Conservation (phyloP, 2,113 vertebrate genomes). For the Psephotus haematonotus region DNA sequence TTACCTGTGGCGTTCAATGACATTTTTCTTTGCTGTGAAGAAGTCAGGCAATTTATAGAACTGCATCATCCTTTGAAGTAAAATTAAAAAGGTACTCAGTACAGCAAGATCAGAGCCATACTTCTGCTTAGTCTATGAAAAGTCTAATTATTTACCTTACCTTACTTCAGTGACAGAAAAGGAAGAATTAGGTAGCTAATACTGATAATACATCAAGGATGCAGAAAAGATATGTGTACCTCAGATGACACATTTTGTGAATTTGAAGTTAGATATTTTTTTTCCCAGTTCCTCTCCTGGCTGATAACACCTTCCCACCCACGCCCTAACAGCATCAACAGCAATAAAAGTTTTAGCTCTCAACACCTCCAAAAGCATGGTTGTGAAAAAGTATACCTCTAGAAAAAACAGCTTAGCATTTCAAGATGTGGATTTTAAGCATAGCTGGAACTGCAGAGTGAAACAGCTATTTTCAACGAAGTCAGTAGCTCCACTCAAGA, state of each 20-base stretch:
- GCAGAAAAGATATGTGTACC: background rate
- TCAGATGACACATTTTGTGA: background rate
- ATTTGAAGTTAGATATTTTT: background rate
- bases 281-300: background rate
- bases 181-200: background rate
- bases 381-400: background rate
- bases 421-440: background rate
- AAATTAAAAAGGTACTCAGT: background rate
- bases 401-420: background rate
- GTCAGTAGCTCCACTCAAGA: background rate
- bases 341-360: background rate
- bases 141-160: background rate
- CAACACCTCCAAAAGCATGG: background rate
- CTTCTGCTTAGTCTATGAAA: background rate
- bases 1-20: background rate
- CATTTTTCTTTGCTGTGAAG: background rate
- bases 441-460: background rate
- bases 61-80: background rate
- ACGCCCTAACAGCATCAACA: background rate
- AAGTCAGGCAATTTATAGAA: background rate
- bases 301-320: background rate
- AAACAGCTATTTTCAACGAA: background rate
- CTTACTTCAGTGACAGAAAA: background rate
- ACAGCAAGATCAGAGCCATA: background rate
- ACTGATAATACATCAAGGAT: background rate